phyloP scores from a whole-genome alignment of 1,140 invertebrate genomes.

The Anagrus nilaparvatae region DNA sequence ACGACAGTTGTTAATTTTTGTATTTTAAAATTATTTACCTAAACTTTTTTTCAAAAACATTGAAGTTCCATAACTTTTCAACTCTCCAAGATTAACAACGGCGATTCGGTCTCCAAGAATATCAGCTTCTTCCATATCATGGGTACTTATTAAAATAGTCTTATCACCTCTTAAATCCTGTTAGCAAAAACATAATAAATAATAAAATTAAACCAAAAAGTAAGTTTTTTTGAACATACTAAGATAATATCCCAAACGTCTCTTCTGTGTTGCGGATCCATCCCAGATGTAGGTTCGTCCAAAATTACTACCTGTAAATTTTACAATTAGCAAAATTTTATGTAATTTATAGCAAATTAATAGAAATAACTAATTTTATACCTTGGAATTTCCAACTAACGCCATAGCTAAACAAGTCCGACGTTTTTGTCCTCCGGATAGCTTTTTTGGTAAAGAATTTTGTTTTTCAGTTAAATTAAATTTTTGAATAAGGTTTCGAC shows the following conservation, averaged over 20 bases:
- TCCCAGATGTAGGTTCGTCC: conserved; percentile 90
- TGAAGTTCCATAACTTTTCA: conserved; percentile 74
- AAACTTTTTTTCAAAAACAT: conserved; percentile 80
- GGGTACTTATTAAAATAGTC: conserved; percentile 87
- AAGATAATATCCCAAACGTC: conserved; percentile 78
- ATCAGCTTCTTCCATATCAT: conserved; percentile 98
- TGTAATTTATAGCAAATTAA: neutral
- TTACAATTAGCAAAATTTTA: conserved; percentile 3
- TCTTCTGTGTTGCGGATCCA: conserved; percentile 85
- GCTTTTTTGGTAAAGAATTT: conserved; percentile 36
- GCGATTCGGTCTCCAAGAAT: conserved; percentile 84
- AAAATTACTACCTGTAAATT: conserved; percentile 51
- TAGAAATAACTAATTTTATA: conserved; percentile 14
- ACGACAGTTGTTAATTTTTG: no score
- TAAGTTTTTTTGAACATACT: conserved; percentile 22
- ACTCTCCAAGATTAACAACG: conserved; percentile 72
- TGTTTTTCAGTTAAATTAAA: conserved; percentile 15
- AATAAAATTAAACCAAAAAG: neutral
- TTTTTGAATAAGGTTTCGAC: conserved; percentile 1
- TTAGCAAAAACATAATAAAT: neutral
- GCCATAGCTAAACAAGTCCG: conserved; percentile 52
- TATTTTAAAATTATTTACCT: conserved; percentile 42
- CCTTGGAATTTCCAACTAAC: conserved; percentile 35
- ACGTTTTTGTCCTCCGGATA: conserved; percentile 55
- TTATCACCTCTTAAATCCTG: conserved; percentile 46